Base-by-base conservation (phyloP, 2,888 invertebrate genomes). In the Bellardia pandia region DNA sequence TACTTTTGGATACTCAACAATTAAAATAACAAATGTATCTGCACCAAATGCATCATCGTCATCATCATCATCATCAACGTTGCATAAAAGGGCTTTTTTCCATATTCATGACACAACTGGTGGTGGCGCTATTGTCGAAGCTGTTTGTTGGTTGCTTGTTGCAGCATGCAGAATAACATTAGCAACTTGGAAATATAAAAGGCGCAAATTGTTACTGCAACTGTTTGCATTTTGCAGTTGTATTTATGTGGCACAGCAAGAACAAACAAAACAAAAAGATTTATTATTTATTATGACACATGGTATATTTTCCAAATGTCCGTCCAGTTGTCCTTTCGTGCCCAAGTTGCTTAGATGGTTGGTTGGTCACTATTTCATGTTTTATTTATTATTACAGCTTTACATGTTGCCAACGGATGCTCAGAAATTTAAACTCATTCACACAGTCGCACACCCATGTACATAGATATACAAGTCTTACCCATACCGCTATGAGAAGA, bases 251-350 rank as follows among this genome's bases (percentile, higher is more conserved):
- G n/a, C 66, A 51, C 40, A 58, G 16, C 13, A 66, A 53, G 53
- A 79, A 40, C 9, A 53, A 11, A 68, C n/a, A 71, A 23, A 69
- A 80, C n/a, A 75, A 56, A 71, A 77, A 87, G 87, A 87, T 87
- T 87, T 87, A 87, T 87, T 87, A 87, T 87, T 87, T 87, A 85
- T 87, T 87, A 87, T 87, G 87, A 87, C 81, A 87, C 87, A 87
- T 85, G 85, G 53, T 82, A 53, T 82, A 48, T 74, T 82, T 81
- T 64, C 23, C 40, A 74, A 84, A 78, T 30, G 75, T 69, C 62
- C 8, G 66, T 68, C 72, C 45, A 14, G 48, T 13, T 68, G 78
- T 78, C 82, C 68, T 77, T 53, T 51, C 33, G 42, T 72, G 66
- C 30, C 53, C 14, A 74, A 62, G 23, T 64, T 80, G 45, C 56